Conservation (phyloP, 2,888 invertebrate species). For the Pyrocoelia pectoralis region DNA sequence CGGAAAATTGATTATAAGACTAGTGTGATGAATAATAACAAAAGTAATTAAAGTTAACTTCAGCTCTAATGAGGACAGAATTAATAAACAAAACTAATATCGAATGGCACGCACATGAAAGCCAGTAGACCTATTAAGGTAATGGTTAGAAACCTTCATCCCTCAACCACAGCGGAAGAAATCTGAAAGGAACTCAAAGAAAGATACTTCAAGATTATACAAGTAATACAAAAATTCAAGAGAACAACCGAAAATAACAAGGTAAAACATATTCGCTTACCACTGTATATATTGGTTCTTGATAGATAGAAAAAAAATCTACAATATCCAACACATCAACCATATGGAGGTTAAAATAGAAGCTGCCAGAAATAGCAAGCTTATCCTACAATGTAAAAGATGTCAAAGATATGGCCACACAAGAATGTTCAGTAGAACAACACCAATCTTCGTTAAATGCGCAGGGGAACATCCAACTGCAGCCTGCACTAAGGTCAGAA, state of each 20-base stretch:
- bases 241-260: neutral
- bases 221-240: conserved; percentile 7
- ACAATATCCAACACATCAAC: conserved; percentile 9
- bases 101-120: conserved; percentile 26
- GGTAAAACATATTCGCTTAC: neutral
- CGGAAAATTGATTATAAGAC: conserved; percentile 15
- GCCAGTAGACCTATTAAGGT: conserved; percentile 20
- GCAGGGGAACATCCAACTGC: neutral
- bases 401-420: conserved; percentile 21
- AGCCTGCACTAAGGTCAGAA: neutral
- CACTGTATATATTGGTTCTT: neutral
- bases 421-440: neutral
- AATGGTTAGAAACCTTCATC: conserved; percentile 20
- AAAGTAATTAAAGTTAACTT: conserved; percentile 11
- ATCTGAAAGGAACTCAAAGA: conserved; percentile 17
- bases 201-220: conserved; percentile 14
- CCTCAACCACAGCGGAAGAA: conserved; percentile 15
- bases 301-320: conserved; percentile 15
- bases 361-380: conserved; percentile 12
- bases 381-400: conserved; percentile 21
- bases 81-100: conserved; percentile 16
- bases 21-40: conserved; percentile 20
- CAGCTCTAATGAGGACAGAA: conserved; percentile 18
- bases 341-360: conserved; percentile 15
- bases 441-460: neutral